These are phyloP conservation scores for Anarhynchus alexandrinus DNA, from an alignment of 2,113 vertebrate genomes.

Conservation along the genomic window DNA sequence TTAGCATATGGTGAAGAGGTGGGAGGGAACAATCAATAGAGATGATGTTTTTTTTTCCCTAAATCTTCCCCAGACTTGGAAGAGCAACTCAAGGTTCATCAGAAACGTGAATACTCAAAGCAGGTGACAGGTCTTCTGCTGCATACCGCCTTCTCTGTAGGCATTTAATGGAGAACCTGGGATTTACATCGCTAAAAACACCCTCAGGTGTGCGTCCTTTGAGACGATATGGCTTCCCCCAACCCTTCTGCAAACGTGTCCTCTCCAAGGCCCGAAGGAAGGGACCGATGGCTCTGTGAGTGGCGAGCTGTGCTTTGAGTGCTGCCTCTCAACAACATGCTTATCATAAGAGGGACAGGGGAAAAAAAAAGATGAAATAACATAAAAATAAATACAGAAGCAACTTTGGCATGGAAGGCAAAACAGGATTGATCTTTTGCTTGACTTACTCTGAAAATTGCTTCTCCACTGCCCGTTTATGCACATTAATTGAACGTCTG, in stretches of 20 bases:
- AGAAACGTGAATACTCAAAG: background rate
- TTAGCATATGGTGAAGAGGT: background rate
- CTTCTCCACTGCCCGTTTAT: slow-evolving; percentile 57
- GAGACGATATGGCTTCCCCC: fast-evolving
- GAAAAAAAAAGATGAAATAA: background rate
- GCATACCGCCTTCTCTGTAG: background rate
- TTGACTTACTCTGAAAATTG: slow-evolving; percentile 62
- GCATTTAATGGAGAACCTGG: background rate
- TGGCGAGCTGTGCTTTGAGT: background rate
- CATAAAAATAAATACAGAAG: background rate
- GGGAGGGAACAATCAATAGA: background rate
- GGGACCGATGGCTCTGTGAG: background rate
- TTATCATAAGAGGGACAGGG: background rate
- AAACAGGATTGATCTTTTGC: slow-evolving; percentile 64
- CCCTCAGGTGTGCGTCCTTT: background rate
- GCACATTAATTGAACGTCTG: slow-evolving; percentile 60
- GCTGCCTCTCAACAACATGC: background rate
- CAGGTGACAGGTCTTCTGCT: background rate
- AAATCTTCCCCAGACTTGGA: background rate
- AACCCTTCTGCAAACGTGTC: fast-evolving
- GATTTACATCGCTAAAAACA: background rate
- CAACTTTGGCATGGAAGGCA: slow-evolving; percentile 19
- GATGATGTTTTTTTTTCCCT: fast-evolving
- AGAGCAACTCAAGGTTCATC: background rate
- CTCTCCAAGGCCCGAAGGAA: background rate